Evolutionary conservation across 1,140 invertebrate species (phyloP).

Genomic region (Aphelinus certus): DNA sequence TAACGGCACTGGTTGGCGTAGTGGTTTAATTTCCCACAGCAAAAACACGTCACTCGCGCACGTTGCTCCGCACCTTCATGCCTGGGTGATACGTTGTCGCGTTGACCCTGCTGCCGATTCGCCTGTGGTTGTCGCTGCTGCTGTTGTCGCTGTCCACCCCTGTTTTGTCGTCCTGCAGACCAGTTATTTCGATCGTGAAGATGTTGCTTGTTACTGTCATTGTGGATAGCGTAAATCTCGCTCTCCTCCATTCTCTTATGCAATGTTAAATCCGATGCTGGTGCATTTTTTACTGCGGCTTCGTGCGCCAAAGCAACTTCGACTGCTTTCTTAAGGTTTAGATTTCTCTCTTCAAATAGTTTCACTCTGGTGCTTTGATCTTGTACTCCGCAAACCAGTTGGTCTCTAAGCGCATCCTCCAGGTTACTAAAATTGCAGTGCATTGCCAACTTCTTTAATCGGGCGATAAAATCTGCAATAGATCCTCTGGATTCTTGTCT

Average conservation of each 20-base stretch:
- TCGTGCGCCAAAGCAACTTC: conserved; percentile 30
- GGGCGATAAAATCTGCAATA: conserved; percentile 46
- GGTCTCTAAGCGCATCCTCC: conserved; percentile 20
- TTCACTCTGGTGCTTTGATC: conserved; percentile 24
- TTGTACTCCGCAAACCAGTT: conserved; percentile 34
- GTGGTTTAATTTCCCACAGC: no score
- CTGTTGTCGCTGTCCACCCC: background rate
- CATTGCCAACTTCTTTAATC: conserved; percentile 47
- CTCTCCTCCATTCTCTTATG: background rate
- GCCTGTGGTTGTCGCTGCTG: background rate
- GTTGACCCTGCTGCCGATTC: background rate
- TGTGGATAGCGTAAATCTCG: no score
- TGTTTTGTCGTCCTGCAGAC: background rate
- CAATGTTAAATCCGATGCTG: conserved; percentile 1
- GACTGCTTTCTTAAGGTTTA: conserved; percentile 22
- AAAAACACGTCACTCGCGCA: no score
- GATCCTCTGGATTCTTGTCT: conserved; percentile 43
- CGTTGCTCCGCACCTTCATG: no score
- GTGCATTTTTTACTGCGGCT: conserved; percentile 33
- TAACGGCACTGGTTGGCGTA: no score
- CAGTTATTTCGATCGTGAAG: background rate
- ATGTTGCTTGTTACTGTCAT: background rate
- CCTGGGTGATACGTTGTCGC: no score
- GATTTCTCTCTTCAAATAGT: conserved; percentile 27
- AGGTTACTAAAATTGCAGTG: conserved; percentile 40